Evolutionary conservation across 2,797 vertebrate genomes (phyloP), one percentile per base, ranked within the genome.

Genomic region (Tympanoctomys barrerae): DNA sequence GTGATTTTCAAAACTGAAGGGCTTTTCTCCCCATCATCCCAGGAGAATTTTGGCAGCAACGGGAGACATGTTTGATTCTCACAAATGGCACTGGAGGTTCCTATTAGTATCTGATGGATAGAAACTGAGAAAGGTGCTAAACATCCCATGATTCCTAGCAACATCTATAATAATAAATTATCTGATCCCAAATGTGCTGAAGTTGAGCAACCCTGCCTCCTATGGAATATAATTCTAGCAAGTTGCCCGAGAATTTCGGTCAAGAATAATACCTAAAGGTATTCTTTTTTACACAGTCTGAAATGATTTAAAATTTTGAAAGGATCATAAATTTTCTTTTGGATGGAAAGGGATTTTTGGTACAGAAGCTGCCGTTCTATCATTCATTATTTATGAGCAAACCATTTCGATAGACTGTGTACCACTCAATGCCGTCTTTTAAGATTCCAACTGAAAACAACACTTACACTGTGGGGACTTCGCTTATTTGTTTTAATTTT

Each of bases 351-450:
- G 87, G 77, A 88, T 78, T 95, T 94, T 81, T 91, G 94, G 89
- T 95, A 89, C 87, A 62, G 84, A 81, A 82, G 79, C 90, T 85
- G 91, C 84, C 84, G 95, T 96, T 91, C 73, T 87, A 75, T 82
- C 85, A 73, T 97, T 94, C 70, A 96, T 96, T 96, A 96, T 98
- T 98, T 96, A 97, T 88, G 79, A 97, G 93, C 52, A 87, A 96
- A 95, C 59, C 89, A 42, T 96, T 98, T 98, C 94, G 84, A 77
- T 19, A 90, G 94, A 94, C 22, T 91, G 73, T 9, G 75, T 95
- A 90, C 92, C 95, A 96, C 95, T 97, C 94, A 96, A 73, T 93
- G n/a, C 31, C 64, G 95, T 94, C 82, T 96, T 95, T 95, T 90
- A 94, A 89, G 89, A 96, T 93, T 96, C 95, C 86, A 84, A 80